Evolutionary conservation across 2,797 vertebrate species (phyloP), one percentile per base, ranked within the genome.

Genomic region (Lepus oiostolus): DNA sequence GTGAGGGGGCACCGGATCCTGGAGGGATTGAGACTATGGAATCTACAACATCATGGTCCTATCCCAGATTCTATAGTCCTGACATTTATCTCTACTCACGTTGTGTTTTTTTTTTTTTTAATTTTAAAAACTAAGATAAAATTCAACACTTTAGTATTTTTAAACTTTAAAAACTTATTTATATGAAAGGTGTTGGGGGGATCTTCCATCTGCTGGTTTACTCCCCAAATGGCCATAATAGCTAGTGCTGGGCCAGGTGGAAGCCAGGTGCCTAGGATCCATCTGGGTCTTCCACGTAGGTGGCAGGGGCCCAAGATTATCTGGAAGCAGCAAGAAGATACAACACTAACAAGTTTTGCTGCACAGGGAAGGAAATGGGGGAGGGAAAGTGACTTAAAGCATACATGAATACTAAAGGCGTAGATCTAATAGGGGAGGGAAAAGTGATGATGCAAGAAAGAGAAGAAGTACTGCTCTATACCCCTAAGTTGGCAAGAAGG

Each of bases 331-430:
- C 32, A 89, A 91, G 62, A 58, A 91, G 0, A 83, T 32, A 89
- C 21, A 90, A 72, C 26, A 84, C 28, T 21, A 92, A 86, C 72
- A 81, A 93, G 17, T 67, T 93, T 32, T 85, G 38, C 22, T 92
- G 30, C 85, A 74, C 74, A 83, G 5, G 13, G 35, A 93, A 86
- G 30, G 38, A 92, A 91, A 58, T 4, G 13, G 10, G 30, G 32
- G 4, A 38, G 65, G 10, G 21, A 16, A 11, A 67, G 28, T 62
- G 32, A 82, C 38, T 65, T 3, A 30, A 88, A 12, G 32, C 2
- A 16, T 74, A 26, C n/a, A 28, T 87, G 58, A 21, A 52, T 58
- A 52, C 54, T 92, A 35, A 80, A 79, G 42, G 58, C 0, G 17
- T 5, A 77, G 38, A 77, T 86, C 19, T 3, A 85, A 52, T 0